A percentile compares a stretch with the other conserved stretches of the same genome.
These are phyloP conservation scores for Sesia apiformis DNA, from an alignment of 2,888 invertebrate species.

Conservation along the genomic window DNA sequence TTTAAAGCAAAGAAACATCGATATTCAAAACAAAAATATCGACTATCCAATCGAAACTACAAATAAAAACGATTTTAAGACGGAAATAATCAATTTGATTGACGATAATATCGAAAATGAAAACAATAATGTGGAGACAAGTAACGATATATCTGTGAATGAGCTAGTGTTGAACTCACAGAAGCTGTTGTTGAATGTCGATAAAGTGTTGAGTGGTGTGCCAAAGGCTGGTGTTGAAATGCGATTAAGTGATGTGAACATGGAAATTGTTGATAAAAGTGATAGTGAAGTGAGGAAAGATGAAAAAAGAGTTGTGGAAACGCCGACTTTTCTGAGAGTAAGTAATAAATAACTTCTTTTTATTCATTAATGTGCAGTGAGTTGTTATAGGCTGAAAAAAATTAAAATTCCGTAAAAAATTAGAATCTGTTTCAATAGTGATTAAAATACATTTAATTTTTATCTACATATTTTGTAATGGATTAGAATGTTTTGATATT, in stretches of 20 bases:
- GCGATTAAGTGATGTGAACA: background rate
- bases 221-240: conserved; percentile 3
- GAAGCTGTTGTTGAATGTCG: conserved; percentile 51
- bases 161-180: conserved; percentile 60
- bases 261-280: conserved; percentile 2
- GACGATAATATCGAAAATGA: conserved; percentile 3
- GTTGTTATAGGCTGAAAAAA: no score
- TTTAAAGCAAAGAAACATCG: conserved; percentile 4
- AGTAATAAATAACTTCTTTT: conserved; percentile 8
- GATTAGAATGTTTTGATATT: no score
- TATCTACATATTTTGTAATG: no score
- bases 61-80: background rate
- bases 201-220: conserved; percentile 39
- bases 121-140: background rate
- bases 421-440: no score
- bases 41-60: conserved; percentile 2
- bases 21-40: background rate
- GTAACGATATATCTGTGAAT: conserved; percentile 33
- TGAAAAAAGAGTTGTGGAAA: background rate
- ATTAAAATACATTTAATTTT: no score
- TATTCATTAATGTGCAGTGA: no score
- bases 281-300: conserved; percentile 8
- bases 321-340: conserved; percentile 22
- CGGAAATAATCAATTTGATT: background rate
- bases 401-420: no score